Percentiles rank a stretch among this genome's conserved stretches.
Evolutionary conservation across 2,113 vertebrate genomes (phyloP).

Genomic region (Myotis lucifugus): DNA sequence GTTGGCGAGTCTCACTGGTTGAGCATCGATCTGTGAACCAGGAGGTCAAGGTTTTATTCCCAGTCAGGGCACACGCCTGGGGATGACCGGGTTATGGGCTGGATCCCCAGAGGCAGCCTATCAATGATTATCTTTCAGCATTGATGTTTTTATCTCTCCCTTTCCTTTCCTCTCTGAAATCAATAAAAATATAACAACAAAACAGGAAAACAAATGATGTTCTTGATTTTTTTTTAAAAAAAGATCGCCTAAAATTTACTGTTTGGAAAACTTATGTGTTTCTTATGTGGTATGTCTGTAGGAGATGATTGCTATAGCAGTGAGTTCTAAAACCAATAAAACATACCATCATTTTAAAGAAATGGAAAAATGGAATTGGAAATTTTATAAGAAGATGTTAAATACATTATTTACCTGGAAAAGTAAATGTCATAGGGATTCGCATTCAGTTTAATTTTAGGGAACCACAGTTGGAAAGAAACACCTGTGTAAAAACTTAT

Average conservation of each 20-base stretch:
- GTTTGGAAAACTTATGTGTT: background rate
- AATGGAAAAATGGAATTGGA: background rate
- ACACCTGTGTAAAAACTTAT: background rate
- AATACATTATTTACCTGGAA: background rate
- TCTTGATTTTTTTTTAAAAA: background rate
- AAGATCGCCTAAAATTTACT: background rate
- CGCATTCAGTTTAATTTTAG: background rate
- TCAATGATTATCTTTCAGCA: too few species aligned
- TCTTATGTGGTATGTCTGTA: background rate
- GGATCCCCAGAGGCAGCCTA: too few species aligned
- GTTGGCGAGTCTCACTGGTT: too few species aligned
- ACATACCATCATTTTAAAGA: background rate
- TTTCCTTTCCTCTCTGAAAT: too few species aligned
- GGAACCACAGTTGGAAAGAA: background rate
- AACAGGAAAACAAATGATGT: background rate
- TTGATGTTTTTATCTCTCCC: too few species aligned
- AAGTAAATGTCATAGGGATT: background rate
- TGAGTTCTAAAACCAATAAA: background rate
- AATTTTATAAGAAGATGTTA: background rate
- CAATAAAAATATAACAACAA: too few species aligned
- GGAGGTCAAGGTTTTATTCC: too few species aligned
- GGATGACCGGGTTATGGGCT: too few species aligned
- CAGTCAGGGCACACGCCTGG: too few species aligned
- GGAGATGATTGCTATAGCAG: background rate
- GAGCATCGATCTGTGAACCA: too few species aligned